These are phyloP conservation scores for Drosophila phalerata DNA, from an alignment of 2,888 invertebrate species.

Conservation along the genomic window DNA sequence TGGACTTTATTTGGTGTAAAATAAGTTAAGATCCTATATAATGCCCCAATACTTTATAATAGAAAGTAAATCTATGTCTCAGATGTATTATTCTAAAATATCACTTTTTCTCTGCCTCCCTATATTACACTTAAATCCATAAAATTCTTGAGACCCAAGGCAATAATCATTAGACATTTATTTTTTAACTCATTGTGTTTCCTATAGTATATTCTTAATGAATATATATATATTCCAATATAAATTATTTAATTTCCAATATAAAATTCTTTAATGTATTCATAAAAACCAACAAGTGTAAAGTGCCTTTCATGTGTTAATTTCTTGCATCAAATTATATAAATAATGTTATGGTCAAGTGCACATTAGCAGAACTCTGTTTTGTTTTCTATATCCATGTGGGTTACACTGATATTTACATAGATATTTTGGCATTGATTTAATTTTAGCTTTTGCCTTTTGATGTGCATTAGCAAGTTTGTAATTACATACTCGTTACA, in stretches of 20 bases:
- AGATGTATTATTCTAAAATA: background rate
- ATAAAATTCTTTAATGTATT: background rate
- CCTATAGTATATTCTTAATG: background rate
- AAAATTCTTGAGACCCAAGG: no score
- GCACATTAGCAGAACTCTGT: background rate
- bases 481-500: slow-evolving; percentile 42
- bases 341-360: slow-evolving; percentile 7
- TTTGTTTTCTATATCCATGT: slow-evolving; percentile 14
- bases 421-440: slow-evolving; percentile 40
- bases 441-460: slow-evolving; percentile 23
- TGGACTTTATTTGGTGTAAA: background rate
- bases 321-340: slow-evolving; percentile 12
- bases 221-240: no score
- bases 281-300: background rate
- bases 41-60: no score
- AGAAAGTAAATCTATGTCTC: background rate
- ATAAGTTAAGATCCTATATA: no score
- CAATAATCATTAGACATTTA: no score
- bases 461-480: slow-evolving; percentile 29
- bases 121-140: no score
- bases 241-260: no score
- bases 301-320: slow-evolving; percentile 11
- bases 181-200: background rate
- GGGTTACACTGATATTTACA: background rate
- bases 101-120: background rate